Evolutionary conservation across 2,888 invertebrate species (phyloP).

Genomic region (Drosophila testacea): DNA sequence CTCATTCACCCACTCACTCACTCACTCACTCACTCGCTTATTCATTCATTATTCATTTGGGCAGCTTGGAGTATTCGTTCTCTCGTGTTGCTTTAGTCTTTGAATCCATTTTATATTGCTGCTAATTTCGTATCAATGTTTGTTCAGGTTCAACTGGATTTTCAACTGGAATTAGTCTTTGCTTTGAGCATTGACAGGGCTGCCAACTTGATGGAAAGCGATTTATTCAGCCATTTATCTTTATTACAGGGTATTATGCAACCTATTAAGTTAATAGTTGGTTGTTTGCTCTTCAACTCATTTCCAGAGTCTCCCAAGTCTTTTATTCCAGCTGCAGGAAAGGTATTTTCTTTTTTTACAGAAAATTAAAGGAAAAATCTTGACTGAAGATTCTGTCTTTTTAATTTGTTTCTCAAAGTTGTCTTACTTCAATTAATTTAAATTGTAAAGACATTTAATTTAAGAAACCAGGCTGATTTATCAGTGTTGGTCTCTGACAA

Average conservation of each 20-base stretch:
- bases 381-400: too few species aligned
- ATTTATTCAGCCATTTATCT: not conserved
- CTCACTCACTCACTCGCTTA: constrained; percentile 1
- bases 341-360: too few species aligned
- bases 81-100: not conserved
- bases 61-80: constrained; percentile 4
- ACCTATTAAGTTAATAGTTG: not conserved
- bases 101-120: constrained; percentile 17
- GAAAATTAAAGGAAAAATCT: too few species aligned
- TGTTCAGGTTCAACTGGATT: constrained; percentile 7
- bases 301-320: not conserved
- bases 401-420: too few species aligned
- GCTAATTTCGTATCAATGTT: constrained; percentile 53
- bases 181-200: not conserved
- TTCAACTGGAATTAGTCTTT: constrained; percentile 1
- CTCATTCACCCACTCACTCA: not conserved
- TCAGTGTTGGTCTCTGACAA: too few species aligned
- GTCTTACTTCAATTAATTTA: too few species aligned
- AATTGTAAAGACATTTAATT: too few species aligned
- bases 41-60: constrained; percentile 16
- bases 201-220: not conserved
- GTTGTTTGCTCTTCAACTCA: too few species aligned
- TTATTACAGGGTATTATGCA: not conserved
- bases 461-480: too few species aligned
- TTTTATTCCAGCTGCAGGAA: too few species aligned